Evolutionary conservation across 2,888 invertebrate genomes (phyloP), one percentile per base, ranked within the genome.

Genomic region (Lordiphosa fenestrarum): DNA sequence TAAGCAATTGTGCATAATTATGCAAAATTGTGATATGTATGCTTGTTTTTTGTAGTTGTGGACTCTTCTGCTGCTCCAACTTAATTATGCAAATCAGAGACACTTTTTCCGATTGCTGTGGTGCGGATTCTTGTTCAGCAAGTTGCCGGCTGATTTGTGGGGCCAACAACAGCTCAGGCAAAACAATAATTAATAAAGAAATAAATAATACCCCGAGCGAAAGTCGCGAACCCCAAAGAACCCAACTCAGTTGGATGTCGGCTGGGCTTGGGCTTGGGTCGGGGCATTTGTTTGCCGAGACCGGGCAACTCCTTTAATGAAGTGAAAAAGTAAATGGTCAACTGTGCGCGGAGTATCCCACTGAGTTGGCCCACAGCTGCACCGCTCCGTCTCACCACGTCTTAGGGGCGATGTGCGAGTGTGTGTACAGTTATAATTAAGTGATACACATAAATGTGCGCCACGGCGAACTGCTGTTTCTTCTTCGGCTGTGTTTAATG

Each of bases 371-470:
- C 25, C 25, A 42, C 48, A 57, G 42, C 48, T 50, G 5, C 35
- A 19, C 12, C 10, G 25, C 30, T 19, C 35, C 33, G 12, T 50
- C 6, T 36, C 21, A n/a, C 19, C 25, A 12, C 42, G 19, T 56
- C 49, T 66, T 46, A 57, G 23, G 42, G 60, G 30, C 48, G 7
- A 15, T 21, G 30, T 19, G 21, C 37, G 21, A 12, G 13, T 21
- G n/a, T 46, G 83, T 83, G 72, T 83, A 60, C 83, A 66, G 85
- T 77, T 83, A 83, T 85, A 78, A 78, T 78, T 78, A 78, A 85
- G 78, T 85, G 77, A 77, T 77, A 77, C 64, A 78, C 72, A 84
- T 73, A 63, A 65, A 69, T 57, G 66, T 58, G 50, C 59, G 58
- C 54, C 53, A 48, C 23, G 23, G 46, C 36, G 46, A 53, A 51